Base-by-base conservation (phyloP, 2,113 vertebrate genomes). In the Upupa epops region DNA sequence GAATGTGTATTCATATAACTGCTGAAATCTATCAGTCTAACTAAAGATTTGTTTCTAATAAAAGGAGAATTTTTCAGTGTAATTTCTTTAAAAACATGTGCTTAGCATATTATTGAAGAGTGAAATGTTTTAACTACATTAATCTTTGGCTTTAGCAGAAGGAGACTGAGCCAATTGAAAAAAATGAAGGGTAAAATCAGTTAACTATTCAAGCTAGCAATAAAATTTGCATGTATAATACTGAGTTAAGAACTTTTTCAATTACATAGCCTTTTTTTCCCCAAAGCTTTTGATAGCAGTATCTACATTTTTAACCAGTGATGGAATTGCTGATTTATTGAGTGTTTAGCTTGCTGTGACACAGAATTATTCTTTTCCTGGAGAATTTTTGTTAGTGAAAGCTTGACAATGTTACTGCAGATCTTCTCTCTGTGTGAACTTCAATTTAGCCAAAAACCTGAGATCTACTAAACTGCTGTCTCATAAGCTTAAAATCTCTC, bases 391-490 rank as follows among this genome's bases (percentile, higher is more conserved):
- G 26, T 74, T 83, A 74, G 31, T 49, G 45, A 83, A 36, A 64
- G 28, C 26, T 36, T 94, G 55, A 82, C 90, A 68, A 81, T 46
- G 16, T 84, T 79, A 46, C n/a, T 89, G 66, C n/a, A 84, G 6
- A 66, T 94, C 51, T 82, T 86, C 93, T 61, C 49, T 91, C 42
- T 66, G 0, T 59, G 18, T 55, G 42, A 70, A 82, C 24, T 11
- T 58, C 55, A 74, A 7, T 82, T 82, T 79, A 88, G 59, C 54
- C 15, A 61, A 78, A 93, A 79, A 70, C 1, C 80, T 61, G 42
- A 52, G 55, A 87, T 60, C 29, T 95, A 28, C 73, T 90, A 79
- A 95, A 96, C 89, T 85, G 80, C 81, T 95, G 74, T 92, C 86
- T 96, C 63, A 83, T 85, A 80, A 83, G 52, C 93, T 77, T 85